phyloP scores from a whole-genome alignment of 2,888 invertebrate species.

The Ichneumoninae sp. region DNA sequence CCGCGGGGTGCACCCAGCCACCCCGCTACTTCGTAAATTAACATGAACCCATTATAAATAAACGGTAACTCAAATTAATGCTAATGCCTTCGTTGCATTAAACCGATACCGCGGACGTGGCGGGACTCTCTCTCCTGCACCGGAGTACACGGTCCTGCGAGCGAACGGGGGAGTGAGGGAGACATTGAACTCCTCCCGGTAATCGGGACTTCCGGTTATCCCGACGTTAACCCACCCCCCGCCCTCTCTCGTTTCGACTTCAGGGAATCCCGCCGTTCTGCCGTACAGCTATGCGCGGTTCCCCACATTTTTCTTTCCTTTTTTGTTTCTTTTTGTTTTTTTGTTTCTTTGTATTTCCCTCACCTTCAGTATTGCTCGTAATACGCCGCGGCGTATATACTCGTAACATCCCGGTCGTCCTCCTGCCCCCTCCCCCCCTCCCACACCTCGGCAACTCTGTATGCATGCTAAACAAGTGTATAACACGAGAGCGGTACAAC shows the following conservation, averaged over 20 bases:
- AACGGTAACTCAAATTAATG: constrained; percentile 82
- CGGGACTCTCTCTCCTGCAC: neutral
- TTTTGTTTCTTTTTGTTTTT: neutral
- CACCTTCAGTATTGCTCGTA: constrained; percentile 40
- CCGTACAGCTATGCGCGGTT: constrained; percentile 3
- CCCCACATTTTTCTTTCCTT: constrained; percentile 4
- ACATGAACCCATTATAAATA: constrained; percentile 82
- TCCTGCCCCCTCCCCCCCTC: neutral
- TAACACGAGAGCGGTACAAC: constrained; percentile 48
- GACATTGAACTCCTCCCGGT: constrained; percentile 23
- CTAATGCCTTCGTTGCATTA: constrained; percentile 79
- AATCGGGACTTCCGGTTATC: constrained; percentile 50
- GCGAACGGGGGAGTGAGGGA: constrained; percentile 31
- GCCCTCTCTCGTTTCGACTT: constrained; percentile 43
- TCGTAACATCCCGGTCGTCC: constrained; percentile 10
- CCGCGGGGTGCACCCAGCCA: constrained; percentile 47
- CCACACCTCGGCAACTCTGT: constrained; percentile 22
- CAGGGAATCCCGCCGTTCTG: constrained; percentile 43
- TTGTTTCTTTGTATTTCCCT: constrained; percentile 10
- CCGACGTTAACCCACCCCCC: constrained; percentile 20
- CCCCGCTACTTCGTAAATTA: constrained; percentile 80
- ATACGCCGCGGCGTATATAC: constrained; percentile 8
- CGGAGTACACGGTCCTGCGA: neutral
- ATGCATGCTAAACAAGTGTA: constrained; percentile 59
- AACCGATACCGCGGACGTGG: constrained; percentile 74